Base-by-base conservation (phyloP, 1,140 invertebrate species). In the Sitophilus oryzae region DNA sequence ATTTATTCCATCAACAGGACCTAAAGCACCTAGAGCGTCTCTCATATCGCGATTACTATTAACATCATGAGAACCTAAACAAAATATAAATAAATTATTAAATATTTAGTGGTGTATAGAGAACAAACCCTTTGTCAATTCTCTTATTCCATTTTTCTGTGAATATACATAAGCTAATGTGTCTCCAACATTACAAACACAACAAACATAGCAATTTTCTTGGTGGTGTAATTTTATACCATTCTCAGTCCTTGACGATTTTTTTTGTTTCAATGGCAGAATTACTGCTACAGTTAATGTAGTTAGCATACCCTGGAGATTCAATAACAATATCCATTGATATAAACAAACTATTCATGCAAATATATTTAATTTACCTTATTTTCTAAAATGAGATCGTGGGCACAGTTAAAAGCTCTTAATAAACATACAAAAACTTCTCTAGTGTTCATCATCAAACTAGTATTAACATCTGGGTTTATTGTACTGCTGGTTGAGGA, bases 111-210 rank as follows among this genome's bases (percentile, higher is more conserved):
- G n/a, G n/a, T n/a, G n/a, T n/a, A n/a, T n/a, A n/a, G n/a, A n/a
- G n/a, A n/a, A n/a, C n/a, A n/a, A 47, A 82, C 82, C 82, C 73
- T 83, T 79, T 3, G 84, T 87, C 21, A 87, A 73, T 73, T 84
- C 89, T 51, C 82, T 75, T 37, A 85, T 84, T 22, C 86, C 89
- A 72, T 83, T 76, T 60, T 81, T 79, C 66, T 81, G 79, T 54
- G 86, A 91, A 72, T 91, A 93, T 45, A 95, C 85, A 66, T 91
- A 95, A 15, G 88, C 91, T 57, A 93, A 75, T 57, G 86, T 91
- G 69, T 95, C 92, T 1, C 92, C 92, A 16, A 95, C 90, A 71
- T 95, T 95, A 64, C 92, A 92, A 25, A 87, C 84, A 71, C 93
- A 96, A 8, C 89, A 88, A 44, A 90, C 82, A 72, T 82, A 91